Evolutionary conservation across 2,113 vertebrate species (phyloP).

Genomic region (Saccopteryx bilineata): DNA sequence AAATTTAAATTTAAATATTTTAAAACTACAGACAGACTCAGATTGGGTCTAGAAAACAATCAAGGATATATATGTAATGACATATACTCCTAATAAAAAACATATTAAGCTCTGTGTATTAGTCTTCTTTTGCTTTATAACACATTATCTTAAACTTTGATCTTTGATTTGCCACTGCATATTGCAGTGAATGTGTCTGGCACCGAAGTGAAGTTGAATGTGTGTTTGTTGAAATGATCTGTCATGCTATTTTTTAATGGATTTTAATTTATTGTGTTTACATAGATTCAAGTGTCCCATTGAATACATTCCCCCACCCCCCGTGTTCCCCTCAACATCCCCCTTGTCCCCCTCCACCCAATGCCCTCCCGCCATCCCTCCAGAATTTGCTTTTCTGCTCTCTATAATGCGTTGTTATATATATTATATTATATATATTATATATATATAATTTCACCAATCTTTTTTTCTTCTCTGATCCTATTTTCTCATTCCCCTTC

Average conservation of each 20-base stretch:
- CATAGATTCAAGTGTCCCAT: no score
- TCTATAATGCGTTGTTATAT: no score
- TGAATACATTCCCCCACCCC: no score
- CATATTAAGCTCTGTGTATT: neutral
- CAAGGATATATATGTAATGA: neutral
- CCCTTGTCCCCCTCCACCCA: no score
- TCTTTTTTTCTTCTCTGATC: no score
- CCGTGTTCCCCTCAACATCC: no score
- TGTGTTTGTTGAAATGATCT: constrained; percentile 56
- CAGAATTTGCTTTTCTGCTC: no score
- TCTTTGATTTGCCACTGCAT: neutral
- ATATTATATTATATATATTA: no score
- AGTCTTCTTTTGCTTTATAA: neutral
- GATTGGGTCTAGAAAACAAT: neutral
- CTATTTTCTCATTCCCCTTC: no score
- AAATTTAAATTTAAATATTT: neutral
- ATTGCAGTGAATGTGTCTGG: neutral
- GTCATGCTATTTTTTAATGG: neutral
- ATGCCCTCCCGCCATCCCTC: no score
- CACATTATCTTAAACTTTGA: neutral
- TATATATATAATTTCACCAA: no score
- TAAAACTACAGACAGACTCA: neutral
- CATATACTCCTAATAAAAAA: neutral
- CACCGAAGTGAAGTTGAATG: neutral
- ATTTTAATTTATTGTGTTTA: no score